These are phyloP conservation scores for Gadus chalcogrammus DNA, from an alignment of 2,113 vertebrate species.

Conservation along the genomic window DNA sequence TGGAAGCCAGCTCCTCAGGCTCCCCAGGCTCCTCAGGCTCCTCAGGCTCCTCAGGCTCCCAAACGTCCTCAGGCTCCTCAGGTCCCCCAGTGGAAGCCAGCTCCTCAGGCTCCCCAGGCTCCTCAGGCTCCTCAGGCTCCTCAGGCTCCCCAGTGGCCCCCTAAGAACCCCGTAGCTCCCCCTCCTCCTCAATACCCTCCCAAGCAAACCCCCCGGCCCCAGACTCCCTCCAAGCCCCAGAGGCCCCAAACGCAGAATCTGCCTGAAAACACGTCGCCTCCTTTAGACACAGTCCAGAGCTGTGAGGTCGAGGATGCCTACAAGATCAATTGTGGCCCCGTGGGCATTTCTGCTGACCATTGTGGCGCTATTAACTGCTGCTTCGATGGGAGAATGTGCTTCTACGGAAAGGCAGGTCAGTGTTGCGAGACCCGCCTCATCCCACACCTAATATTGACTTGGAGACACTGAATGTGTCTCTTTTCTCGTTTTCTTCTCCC, in stretches of 20 bases:
- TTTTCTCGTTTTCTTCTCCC: background rate
- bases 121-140: no score
- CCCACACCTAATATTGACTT: no score
- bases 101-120: no score
- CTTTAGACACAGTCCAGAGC: constrained; percentile 2
- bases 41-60: no score
- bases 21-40: no score
- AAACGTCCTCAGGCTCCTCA: no score
- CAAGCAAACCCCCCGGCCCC: background rate
- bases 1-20: no score
- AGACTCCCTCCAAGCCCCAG: background rate
- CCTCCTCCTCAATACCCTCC: background rate
- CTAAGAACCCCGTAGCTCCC: no score
- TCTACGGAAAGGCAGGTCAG: constrained; percentile 55
- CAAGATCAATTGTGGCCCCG: constrained; percentile 43
- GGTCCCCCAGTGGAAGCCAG: no score
- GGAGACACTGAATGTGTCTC: no score
- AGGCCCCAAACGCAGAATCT: background rate
- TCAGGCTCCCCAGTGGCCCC: no score
- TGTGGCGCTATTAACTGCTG: constrained; percentile 50
- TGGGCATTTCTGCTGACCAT: background rate
- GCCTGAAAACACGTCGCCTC: background rate
- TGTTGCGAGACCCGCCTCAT: background rate
- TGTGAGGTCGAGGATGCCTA: constrained; percentile 27
- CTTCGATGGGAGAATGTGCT: constrained; percentile 48